phyloP scores from a whole-genome alignment of 2,113 vertebrate species.

The Oryzias woworae region DNA sequence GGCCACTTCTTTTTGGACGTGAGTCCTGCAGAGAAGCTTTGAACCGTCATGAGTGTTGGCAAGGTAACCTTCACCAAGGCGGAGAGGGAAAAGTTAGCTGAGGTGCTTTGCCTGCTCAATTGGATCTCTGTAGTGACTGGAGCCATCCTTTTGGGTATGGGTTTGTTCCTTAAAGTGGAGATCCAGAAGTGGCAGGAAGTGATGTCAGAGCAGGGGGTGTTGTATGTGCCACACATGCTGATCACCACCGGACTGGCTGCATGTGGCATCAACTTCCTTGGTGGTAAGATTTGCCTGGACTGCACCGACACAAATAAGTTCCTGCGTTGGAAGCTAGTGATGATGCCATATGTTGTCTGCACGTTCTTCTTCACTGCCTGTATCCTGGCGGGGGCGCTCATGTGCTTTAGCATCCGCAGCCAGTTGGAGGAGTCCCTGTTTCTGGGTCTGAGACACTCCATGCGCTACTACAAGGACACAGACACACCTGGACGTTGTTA shows the following conservation, averaged over 20 bases:
- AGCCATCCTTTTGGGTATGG: constrained; percentile 82
- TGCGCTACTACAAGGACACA: constrained; percentile 87
- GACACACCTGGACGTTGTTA: constrained; percentile 86
- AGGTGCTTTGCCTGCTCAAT: constrained; percentile 87
- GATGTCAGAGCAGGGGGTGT: constrained; percentile 80
- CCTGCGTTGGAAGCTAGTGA: constrained; percentile 85
- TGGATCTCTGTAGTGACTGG: constrained; percentile 87
- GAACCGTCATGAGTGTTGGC: constrained; percentile 80
- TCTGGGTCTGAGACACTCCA: constrained; percentile 79
- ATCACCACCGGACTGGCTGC: constrained; percentile 83
- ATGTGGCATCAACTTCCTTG: constrained; percentile 87
- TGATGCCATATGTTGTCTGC: constrained; percentile 86
- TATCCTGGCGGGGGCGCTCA: constrained; percentile 82
- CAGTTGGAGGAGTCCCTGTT: constrained; percentile 84
- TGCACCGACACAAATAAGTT: constrained; percentile 84
- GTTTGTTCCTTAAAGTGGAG: constrained; percentile 86
- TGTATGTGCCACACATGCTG: constrained; percentile 82
- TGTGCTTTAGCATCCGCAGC: constrained; percentile 82
- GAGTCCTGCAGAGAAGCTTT: not conserved
- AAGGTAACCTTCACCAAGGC: constrained; percentile 86
- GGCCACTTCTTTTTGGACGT: constrained; percentile 6
- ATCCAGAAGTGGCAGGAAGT: constrained; percentile 83
- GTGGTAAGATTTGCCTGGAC: constrained; percentile 88
- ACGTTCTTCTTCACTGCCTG: constrained; percentile 86
- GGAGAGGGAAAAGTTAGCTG: constrained; percentile 81